A percentile compares a stretch with the other conserved stretches of the same genome.
Conservation (phyloP, 2,113 vertebrate genomes). For the Anguilla japonica region DNA sequence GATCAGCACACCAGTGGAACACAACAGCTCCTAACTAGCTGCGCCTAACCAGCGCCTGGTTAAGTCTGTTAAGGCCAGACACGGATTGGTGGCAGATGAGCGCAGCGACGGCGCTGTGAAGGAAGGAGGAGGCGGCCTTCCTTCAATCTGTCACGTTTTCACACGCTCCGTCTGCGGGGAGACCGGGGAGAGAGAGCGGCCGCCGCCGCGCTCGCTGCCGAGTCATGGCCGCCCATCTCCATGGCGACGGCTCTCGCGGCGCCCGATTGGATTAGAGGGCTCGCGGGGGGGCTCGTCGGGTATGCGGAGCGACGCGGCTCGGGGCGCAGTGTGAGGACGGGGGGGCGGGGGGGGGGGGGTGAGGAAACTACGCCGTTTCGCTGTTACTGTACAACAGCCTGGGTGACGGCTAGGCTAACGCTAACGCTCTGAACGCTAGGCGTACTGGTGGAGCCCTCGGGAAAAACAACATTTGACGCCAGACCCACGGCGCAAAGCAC, state of each 20-base stretch:
- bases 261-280: constrained; percentile 54
- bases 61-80: too few relatives aligned
- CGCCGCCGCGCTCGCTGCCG: constrained; percentile 48
- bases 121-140: neutral
- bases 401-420: neutral
- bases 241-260: constrained; percentile 55
- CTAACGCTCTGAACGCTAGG: constrained; percentile 3
- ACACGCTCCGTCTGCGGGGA: too few relatives aligned
- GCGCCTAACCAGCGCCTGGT: too few relatives aligned
- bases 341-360: constrained; percentile 10
- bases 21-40: too few relatives aligned
- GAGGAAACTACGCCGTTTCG: neutral
- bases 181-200: neutral
- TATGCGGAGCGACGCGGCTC: constrained; percentile 61
- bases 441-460: neutral
- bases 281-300: constrained; percentile 49
- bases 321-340: constrained; percentile 34
- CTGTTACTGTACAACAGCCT: neutral
- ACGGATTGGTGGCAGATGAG: too few relatives aligned
- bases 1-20: neutral
- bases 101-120: too few relatives aligned
- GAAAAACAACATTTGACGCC: neutral
- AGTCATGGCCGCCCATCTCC: constrained; percentile 55
- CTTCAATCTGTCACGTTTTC: neutral
- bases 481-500: neutral